These are phyloP conservation scores for Linnaemya tessellans DNA, from an alignment of 2,888 invertebrate genomes.

Conservation along the genomic window DNA sequence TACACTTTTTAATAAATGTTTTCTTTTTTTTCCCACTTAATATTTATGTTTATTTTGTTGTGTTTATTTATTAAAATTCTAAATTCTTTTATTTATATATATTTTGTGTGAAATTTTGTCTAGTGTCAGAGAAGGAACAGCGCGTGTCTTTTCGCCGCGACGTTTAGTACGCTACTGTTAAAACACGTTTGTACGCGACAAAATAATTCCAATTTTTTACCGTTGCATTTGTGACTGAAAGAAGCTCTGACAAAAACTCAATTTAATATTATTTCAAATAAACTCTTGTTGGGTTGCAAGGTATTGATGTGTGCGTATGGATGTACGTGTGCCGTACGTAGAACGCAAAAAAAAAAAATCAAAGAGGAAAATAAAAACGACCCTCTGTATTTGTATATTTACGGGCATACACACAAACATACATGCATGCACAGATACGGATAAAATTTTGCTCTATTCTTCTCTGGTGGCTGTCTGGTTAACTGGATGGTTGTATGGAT, in stretches of 20 bases:
- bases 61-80: slow-evolving; percentile 42
- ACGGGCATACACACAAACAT: slow-evolving; percentile 32
- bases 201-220: slow-evolving; percentile 76
- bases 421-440: slow-evolving; percentile 33
- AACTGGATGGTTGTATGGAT: slow-evolving; percentile 64
- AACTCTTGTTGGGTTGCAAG: slow-evolving; percentile 63
- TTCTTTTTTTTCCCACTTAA: slow-evolving; percentile 30
- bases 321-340: slow-evolving; percentile 54
- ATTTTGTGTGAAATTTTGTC: slow-evolving; percentile 53
- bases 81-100: slow-evolving; percentile 34
- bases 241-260: slow-evolving; percentile 67
- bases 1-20: slow-evolving; percentile 39
- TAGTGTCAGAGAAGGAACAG: slow-evolving; percentile 75
- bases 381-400: slow-evolving; percentile 67
- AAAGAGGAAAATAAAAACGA: slow-evolving; percentile 66
- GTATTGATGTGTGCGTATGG: slow-evolving; percentile 29
- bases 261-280: slow-evolving; percentile 59
- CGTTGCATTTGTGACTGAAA: slow-evolving; percentile 74
- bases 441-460: slow-evolving; percentile 51
- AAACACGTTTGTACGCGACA: slow-evolving; percentile 76
- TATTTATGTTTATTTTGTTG: slow-evolving; percentile 26
- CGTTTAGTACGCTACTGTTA: slow-evolving; percentile 82
- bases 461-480: slow-evolving; percentile 73
- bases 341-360: slow-evolving; percentile 45
- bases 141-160: slow-evolving; percentile 83